Percentiles rank a stretch among this genome's conserved stretches.
Evolutionary conservation across 1,140 invertebrate genomes (phyloP).

Genomic region (Orius insidiosus): DNA sequence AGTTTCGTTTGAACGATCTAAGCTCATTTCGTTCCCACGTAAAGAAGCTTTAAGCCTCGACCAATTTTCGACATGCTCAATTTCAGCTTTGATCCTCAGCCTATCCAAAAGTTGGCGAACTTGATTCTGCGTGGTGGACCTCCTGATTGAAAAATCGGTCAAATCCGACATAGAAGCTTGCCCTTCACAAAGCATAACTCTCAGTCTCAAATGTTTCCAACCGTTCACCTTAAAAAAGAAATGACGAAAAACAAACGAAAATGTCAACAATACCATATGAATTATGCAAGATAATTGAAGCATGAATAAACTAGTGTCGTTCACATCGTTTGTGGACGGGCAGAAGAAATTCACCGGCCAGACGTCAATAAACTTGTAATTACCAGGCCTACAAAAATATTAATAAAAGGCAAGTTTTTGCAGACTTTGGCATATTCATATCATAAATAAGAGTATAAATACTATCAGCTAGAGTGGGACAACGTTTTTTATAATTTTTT

Average conservation of each 20-base stretch:
- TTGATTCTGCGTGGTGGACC: slow-evolving; percentile 20
- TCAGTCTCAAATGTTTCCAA: slow-evolving; percentile 62
- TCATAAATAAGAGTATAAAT: too few species aligned
- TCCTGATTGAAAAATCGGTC: slow-evolving; percentile 15
- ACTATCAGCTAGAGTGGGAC: too few species aligned
- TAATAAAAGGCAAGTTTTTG: too few species aligned
- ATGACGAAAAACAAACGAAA: too few species aligned
- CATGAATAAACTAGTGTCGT: slow-evolving; percentile 82
- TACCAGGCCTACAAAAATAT: slow-evolving; percentile 19
- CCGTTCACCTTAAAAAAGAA: slow-evolving; percentile 29
- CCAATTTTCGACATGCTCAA: slow-evolving; percentile 26
- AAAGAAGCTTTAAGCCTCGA: slow-evolving; percentile 17
- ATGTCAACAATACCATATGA: slow-evolving; percentile 52
- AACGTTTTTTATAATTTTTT: too few species aligned
- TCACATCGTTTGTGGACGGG: slow-evolving; percentile 54
- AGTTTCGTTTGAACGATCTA: slow-evolving; percentile 10
- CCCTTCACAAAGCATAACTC: slow-evolving; percentile 65
- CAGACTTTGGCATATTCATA: too few species aligned
- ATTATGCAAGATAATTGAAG: slow-evolving; percentile 93
- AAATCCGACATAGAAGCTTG: slow-evolving; percentile 20
- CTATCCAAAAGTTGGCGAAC: slow-evolving; percentile 39
- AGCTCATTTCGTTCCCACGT: slow-evolving; percentile 10
- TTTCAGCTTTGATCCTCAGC: slow-evolving; percentile 42
- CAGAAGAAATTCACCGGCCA: slow-evolving; percentile 87
- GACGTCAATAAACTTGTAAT: slow-evolving; percentile 77